phyloP scores from a whole-genome alignment of 2,113 vertebrate genomes.

The Nothoprocta perdicaria region DNA sequence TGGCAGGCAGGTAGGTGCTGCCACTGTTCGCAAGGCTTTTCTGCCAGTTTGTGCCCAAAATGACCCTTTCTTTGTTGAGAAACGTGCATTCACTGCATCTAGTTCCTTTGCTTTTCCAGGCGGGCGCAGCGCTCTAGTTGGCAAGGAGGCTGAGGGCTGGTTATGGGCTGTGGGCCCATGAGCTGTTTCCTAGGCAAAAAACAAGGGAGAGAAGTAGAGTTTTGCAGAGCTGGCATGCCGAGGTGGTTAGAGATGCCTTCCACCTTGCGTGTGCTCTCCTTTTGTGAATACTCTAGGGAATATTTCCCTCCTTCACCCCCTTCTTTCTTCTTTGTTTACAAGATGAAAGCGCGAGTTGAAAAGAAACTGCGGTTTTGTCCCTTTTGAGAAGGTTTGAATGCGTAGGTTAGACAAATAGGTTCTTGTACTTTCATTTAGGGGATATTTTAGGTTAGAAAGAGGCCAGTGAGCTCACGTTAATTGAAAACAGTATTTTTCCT shows the following conservation, averaged over 20 bases:
- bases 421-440: background rate
- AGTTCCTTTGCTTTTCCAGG: background rate
- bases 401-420: conserved; percentile 47
- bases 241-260: background rate
- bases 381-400: conserved; percentile 15
- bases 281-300: background rate
- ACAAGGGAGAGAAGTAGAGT: background rate
- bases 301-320: background rate
- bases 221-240: background rate
- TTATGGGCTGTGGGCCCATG: background rate
- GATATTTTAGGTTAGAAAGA: conserved; percentile 26
- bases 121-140: background rate
- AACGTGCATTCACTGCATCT: background rate
- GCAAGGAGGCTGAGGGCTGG: background rate
- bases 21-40: background rate
- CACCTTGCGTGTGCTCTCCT: rapidly evolving
- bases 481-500: background rate
- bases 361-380: background rate
- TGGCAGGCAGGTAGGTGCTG: conserved; percentile 7
- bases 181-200: background rate
- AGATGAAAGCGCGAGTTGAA: background rate
- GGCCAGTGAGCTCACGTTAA: background rate
- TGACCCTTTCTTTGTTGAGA: background rate
- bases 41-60: background rate
- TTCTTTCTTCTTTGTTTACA: background rate